phyloP scores from a whole-genome alignment of 37 sponge, comb jelly and placozoan species.

The Spongilla lacustris region DNA sequence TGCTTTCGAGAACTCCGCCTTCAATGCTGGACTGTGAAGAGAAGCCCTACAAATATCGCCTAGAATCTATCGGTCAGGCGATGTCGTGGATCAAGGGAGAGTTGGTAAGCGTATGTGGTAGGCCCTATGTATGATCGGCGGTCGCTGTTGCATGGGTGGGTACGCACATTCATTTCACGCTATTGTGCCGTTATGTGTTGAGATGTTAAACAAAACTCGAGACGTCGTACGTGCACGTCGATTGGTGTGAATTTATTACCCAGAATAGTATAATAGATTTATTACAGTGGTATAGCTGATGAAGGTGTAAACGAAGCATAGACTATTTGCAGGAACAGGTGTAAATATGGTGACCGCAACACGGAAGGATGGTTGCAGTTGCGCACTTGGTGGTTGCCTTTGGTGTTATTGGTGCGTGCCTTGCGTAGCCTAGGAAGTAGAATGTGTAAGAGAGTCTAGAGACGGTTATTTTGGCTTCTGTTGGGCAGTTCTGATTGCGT shows the following conservation, averaged over 20 bases:
- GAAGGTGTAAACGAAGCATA: not conserved
- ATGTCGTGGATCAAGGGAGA: slow-evolving; percentile 67
- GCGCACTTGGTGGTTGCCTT: no score
- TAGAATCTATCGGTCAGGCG: slow-evolving; percentile 36
- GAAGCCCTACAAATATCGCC: not conserved
- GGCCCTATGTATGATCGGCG: not conserved
- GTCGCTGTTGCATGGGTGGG: not conserved
- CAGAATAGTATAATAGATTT: no score
- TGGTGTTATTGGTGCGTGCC: no score
- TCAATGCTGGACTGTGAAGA: slow-evolving; percentile 2
- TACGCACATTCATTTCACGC: not conserved
- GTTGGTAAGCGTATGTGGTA: slow-evolving; percentile 69
- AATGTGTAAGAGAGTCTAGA: not conserved
- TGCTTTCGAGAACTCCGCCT: slow-evolving; percentile 10
- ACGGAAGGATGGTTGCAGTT: not conserved
- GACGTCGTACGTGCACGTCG: no score
- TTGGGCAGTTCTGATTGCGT: not conserved
- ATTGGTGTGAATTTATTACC: not conserved
- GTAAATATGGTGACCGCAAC: not conserved
- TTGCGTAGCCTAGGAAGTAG: not conserved
- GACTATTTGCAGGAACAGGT: not conserved
- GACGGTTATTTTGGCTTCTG: not conserved
- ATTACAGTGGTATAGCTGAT: not conserved
- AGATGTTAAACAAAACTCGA: no score
- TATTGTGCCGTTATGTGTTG: no score